Evolutionary conservation across 1,140 invertebrate species (phyloP).

Genomic region (Apis mellifera): DNA sequence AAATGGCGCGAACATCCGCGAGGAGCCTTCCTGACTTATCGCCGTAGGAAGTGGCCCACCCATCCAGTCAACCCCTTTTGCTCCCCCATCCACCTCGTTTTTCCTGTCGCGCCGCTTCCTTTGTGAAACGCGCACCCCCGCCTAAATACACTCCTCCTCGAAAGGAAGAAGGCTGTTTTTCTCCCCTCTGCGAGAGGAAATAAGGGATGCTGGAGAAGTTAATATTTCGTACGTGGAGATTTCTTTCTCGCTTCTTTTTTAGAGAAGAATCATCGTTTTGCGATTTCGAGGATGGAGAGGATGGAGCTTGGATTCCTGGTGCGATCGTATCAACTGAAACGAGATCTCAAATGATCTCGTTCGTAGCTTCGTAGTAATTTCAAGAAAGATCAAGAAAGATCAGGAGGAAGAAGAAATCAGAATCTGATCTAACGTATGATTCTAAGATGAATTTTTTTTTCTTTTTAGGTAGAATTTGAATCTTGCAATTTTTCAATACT

Average conservation of each 20-base stretch:
- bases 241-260: not conserved
- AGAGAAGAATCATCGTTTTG: too few relatives aligned
- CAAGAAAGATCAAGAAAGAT: too few relatives aligned
- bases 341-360: too few relatives aligned
- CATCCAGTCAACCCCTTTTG: conserved; percentile 46
- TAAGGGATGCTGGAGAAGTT: not conserved
- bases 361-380: too few relatives aligned
- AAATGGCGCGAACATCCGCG: conserved; percentile 79
- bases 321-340: too few relatives aligned
- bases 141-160: conserved; percentile 10
- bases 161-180: conserved; percentile 53
- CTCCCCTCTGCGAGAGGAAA: not conserved
- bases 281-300: too few relatives aligned
- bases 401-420: too few relatives aligned
- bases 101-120: conserved; percentile 23
- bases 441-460: too few relatives aligned
- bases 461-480: too few relatives aligned
- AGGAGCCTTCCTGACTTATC: conserved; percentile 77
- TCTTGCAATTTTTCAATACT: too few relatives aligned
- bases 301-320: too few relatives aligned
- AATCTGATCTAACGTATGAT: too few relatives aligned
- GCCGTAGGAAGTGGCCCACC: conserved; percentile 75
- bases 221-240: conserved; percentile 14
- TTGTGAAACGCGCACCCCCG: conserved; percentile 19
- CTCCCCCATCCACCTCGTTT: not conserved